Percentiles rank a stretch among this genome's conserved stretches.
Conservation (phyloP, 2,113 vertebrate species). For the Miniopterus natalensis region DNA sequence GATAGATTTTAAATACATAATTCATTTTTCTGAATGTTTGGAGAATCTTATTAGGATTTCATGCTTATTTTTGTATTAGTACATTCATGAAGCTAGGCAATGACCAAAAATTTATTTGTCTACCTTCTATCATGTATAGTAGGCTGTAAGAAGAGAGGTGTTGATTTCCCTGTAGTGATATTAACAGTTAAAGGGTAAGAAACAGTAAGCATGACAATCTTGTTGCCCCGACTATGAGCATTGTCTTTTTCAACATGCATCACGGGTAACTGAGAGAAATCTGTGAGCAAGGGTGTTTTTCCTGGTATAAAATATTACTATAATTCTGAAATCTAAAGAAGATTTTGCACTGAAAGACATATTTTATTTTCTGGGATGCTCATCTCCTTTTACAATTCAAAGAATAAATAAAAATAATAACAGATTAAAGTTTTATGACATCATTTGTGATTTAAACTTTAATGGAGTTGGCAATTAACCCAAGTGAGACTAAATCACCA, state of each 20-base stretch:
- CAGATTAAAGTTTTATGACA: not conserved
- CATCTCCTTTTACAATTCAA: not conserved
- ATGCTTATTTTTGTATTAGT: not conserved
- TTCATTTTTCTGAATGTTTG: not conserved
- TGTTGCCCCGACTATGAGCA: not conserved
- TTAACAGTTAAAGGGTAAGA: not conserved
- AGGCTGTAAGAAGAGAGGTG: not conserved
- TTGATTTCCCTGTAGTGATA: not conserved
- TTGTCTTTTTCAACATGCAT: not conserved
- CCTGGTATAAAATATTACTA: not conserved
- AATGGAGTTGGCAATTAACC: not conserved
- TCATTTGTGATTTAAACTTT: not conserved
- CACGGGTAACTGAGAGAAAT: not conserved
- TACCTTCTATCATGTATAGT: not conserved
- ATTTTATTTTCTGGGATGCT: not conserved
- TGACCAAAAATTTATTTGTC: not conserved
- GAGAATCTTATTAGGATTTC: not conserved
- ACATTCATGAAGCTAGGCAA: not conserved
- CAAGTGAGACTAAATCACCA: not conserved
- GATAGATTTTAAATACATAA: not conserved
- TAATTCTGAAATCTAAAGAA: not conserved
- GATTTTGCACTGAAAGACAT: not conserved
- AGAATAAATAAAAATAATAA: not conserved
- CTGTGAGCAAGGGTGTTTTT: not conserved
- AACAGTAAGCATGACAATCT: not conserved